These are phyloP conservation scores for Heterodera filipjevi DNA, from an alignment of 2,888 invertebrate genomes.

Conservation along the genomic window DNA sequence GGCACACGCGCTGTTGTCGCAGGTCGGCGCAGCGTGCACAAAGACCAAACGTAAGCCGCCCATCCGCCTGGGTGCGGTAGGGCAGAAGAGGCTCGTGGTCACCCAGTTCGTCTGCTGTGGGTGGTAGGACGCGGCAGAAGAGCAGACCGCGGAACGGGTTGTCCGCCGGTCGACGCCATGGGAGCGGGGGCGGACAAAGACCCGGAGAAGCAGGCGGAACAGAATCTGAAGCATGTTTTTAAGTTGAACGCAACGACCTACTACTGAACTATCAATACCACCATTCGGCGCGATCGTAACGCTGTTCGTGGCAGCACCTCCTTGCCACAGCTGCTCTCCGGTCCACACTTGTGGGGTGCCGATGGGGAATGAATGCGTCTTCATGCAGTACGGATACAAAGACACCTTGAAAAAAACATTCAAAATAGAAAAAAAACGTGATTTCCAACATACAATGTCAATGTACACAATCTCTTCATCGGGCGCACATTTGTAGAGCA, in stretches of 20 bases:
- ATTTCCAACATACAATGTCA: slow-evolving; percentile 13
- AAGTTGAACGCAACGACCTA: neutral
- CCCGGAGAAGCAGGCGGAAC: neutral
- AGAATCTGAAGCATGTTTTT: neutral
- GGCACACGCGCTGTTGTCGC: neutral
- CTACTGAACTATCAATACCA: neutral
- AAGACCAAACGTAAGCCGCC: neutral
- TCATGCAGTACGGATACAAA: slow-evolving; percentile 18
- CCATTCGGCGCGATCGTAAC: neutral
- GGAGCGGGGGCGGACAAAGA: neutral
- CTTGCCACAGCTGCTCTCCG: neutral
- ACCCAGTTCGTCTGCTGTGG: neutral
- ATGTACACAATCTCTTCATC: slow-evolving; percentile 16
- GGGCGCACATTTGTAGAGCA: neutral
- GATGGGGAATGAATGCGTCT: neutral
- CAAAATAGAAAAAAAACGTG: neutral
- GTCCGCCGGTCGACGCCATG: slow-evolving; percentile 12
- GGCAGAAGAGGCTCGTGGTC: neutral
- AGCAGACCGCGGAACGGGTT: neutral
- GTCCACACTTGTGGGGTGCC: neutral
- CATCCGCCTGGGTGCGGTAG: slow-evolving; percentile 1
- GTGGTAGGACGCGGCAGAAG: neutral
- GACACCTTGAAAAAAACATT: neutral
- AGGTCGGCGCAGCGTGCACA: neutral
- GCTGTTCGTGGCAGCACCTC: neutral